Evolutionary conservation across 2,888 invertebrate species (phyloP).

Genomic region (Agrenia bidenticulata): DNA sequence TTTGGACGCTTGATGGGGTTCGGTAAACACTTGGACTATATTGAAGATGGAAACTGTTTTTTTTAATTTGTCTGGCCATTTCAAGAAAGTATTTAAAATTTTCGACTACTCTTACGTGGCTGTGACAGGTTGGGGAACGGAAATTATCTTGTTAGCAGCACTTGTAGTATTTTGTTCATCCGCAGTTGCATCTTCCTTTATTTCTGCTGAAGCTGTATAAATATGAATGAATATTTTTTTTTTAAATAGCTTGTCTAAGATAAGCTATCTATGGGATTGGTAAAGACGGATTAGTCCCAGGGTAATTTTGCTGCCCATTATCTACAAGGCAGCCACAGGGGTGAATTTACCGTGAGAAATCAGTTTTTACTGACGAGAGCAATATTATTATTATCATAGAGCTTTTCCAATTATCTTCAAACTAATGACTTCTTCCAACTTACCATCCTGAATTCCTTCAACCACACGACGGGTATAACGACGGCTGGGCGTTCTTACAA

Average conservation of each 20-base stretch:
- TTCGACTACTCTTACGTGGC: slow-evolving; percentile 37
- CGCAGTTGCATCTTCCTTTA: neutral
- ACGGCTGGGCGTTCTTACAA: slow-evolving; percentile 75
- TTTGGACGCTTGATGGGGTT: slow-evolving; percentile 53
- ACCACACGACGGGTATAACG: slow-evolving; percentile 71
- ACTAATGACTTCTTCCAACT: slow-evolving; percentile 41
- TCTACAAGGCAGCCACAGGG: neutral
- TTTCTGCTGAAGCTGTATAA: slow-evolving; percentile 10
- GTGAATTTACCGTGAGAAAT: slow-evolving; percentile 17
- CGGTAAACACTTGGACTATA: slow-evolving; percentile 48
- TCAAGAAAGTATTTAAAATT: slow-evolving; percentile 9
- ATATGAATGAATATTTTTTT: no score
- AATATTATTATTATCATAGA: slow-evolving; percentile 1
- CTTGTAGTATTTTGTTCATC: slow-evolving; percentile 28
- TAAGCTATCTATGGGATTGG: slow-evolving; percentile 5
- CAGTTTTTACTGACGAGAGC: neutral
- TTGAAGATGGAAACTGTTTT: slow-evolving; percentile 1
- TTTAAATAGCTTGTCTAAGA: no score
- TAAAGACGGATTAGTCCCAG: neutral
- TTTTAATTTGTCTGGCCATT: no score
- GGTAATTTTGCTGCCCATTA: slow-evolving; percentile 5
- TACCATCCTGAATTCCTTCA: slow-evolving; percentile 62
- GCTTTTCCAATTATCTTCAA: neutral
- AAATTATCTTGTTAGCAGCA: slow-evolving; percentile 56
- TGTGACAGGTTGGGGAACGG: slow-evolving; percentile 62